Evolutionary conservation across 2,888 invertebrate genomes (phyloP).

Genomic region (Leptopilina myrica): DNA sequence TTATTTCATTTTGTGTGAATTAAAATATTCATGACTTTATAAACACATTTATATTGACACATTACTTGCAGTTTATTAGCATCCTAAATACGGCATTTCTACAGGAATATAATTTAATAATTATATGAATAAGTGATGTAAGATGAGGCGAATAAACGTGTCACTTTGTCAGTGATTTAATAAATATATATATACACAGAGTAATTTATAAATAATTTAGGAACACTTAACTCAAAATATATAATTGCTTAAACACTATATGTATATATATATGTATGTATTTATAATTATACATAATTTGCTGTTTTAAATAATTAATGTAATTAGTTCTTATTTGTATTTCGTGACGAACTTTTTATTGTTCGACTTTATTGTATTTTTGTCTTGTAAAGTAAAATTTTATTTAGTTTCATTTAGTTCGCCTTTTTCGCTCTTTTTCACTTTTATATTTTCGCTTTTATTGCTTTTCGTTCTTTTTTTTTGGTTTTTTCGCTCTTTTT

Average conservation of each 20-base stretch:
- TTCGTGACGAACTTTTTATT: too few species aligned
- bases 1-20: neutral
- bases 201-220: neutral
- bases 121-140: neutral
- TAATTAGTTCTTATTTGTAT: too few species aligned
- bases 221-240: neutral
- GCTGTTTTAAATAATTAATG: too few species aligned
- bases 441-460: too few species aligned
- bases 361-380: too few species aligned
- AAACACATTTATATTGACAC: conserved; percentile 4
- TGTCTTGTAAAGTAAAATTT: too few species aligned
- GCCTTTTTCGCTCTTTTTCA: too few species aligned
- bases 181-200: neutral
- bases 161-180: neutral
- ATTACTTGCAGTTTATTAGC: conserved; percentile 7
- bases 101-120: neutral
- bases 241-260: conserved; percentile 1
- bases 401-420: too few species aligned
- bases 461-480: too few species aligned
- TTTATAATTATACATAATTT: too few species aligned
- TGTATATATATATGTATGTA: too few species aligned
- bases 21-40: neutral
- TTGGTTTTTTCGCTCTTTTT: too few species aligned
- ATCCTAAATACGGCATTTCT: conserved; percentile 14
- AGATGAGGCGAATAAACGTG: neutral